Conservation (phyloP, 2,797 vertebrate genomes). For the Anas bernieri region DNA sequence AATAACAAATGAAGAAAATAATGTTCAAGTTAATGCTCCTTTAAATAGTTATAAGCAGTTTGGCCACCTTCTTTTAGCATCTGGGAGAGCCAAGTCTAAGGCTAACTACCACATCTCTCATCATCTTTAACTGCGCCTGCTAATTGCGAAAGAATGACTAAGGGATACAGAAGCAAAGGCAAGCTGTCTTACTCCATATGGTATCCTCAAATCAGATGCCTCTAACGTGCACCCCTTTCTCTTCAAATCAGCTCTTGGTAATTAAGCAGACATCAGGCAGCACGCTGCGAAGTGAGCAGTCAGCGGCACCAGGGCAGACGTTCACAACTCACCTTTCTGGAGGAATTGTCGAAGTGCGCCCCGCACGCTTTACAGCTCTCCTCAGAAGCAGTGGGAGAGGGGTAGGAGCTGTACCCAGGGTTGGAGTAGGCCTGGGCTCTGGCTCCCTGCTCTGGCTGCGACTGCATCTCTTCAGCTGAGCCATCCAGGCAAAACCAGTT, state of each 20-base stretch:
- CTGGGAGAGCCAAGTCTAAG: neutral
- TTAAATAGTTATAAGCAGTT: neutral
- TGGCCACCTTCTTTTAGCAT: neutral
- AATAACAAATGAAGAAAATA: neutral
- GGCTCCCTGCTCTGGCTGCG: conserved; percentile 31
- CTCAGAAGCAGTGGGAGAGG: conserved; percentile 78
- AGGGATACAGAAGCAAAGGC: neutral
- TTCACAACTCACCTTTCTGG: conserved; percentile 83
- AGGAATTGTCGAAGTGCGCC: conserved; percentile 72
- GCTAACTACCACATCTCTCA: neutral
- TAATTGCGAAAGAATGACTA: neutral
- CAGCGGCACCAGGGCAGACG: accelerated
- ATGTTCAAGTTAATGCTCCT: neutral
- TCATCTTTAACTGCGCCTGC: neutral
- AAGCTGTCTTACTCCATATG: neutral
- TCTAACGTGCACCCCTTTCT: accelerated
- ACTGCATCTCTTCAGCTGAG: conserved; percentile 77
- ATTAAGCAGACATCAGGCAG: accelerated
- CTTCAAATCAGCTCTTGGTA: accelerated
- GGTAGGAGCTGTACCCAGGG: conserved; percentile 88
- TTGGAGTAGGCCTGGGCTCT: conserved; percentile 87
- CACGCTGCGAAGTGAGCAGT: accelerated
- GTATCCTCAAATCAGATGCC: accelerated
- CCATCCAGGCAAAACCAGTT: conserved; percentile 92
- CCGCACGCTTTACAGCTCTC: conserved; percentile 88